These are phyloP conservation scores for Tachycineta bicolor DNA, from an alignment of 2,113 vertebrate species.

Conservation along the genomic window DNA sequence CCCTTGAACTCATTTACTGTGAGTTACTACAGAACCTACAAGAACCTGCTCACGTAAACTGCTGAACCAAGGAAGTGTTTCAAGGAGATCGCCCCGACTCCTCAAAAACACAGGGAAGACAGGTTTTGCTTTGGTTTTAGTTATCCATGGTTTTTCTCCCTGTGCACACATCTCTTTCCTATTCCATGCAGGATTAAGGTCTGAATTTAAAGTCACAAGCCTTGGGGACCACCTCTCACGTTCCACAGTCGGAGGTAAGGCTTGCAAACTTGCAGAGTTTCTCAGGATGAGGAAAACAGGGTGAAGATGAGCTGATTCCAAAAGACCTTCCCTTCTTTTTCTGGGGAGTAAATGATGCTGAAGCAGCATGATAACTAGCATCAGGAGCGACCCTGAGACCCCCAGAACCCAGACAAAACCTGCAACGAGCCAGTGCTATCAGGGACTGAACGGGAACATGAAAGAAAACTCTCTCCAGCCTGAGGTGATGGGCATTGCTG, in stretches of 20 bases:
- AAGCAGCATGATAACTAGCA: background rate
- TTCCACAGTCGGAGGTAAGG: fast-evolving
- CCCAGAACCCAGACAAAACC: background rate
- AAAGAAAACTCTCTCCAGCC: background rate
- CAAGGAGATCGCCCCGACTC: background rate
- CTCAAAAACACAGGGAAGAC: background rate
- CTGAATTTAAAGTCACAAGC: background rate
- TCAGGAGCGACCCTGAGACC: background rate
- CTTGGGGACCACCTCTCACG: background rate
- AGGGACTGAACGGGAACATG: fast-evolving
- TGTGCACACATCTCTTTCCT: background rate
- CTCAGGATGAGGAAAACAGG: background rate
- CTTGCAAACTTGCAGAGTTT: background rate
- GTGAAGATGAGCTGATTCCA: background rate
- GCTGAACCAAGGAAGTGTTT: background rate
- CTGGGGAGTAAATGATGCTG: fast-evolving
- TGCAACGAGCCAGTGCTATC: background rate
- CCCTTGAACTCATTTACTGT: background rate
- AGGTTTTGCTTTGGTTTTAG: background rate
- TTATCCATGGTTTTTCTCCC: background rate
- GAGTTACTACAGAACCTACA: background rate
- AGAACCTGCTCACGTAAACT: background rate
- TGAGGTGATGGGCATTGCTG: background rate
- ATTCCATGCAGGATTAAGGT: background rate
- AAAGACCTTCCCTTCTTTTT: background rate